A percentile compares a stretch with the other conserved stretches of the same genome.
phyloP scores from a whole-genome alignment of 2,797 vertebrate species.

The Euphonia xanthogaster region DNA sequence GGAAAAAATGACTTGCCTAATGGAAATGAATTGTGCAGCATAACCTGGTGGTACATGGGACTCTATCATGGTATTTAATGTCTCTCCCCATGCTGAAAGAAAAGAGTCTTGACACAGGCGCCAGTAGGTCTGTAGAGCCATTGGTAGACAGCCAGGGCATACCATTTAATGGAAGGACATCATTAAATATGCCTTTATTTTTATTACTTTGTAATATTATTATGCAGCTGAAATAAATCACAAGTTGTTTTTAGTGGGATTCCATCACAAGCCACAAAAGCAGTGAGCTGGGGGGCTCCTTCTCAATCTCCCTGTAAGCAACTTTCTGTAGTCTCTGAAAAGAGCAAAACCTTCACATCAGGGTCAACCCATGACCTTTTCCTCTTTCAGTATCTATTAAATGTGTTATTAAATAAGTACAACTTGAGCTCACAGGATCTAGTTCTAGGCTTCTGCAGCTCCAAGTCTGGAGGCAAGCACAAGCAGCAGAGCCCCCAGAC shows the following conservation, averaged over 20 bases:
- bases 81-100: background rate
- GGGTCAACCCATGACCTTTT: background rate
- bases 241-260: conserved; percentile 39
- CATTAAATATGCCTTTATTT: conserved; percentile 58
- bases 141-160: conserved; percentile 57
- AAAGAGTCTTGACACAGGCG: conserved; percentile 31
- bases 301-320: background rate
- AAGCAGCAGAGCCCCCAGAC: background rate
- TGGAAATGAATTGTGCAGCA: conserved; percentile 34
- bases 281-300: background rate
- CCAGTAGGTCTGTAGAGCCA: conserved; percentile 51
- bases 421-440: background rate
- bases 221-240: conserved; percentile 61
- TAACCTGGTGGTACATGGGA: conserved; percentile 37
- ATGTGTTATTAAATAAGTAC: background rate
- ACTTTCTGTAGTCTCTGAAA: background rate
- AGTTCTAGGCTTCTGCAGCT: background rate
- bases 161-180: conserved; percentile 59
- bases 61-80: conserved; percentile 8
- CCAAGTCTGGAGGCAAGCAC: background rate
- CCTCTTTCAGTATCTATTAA: background rate
- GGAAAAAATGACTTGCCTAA: conserved; percentile 9
- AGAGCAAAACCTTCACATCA: background rate
- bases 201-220: conserved; percentile 61
- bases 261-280: conserved; percentile 16